Evolutionary conservation across 2,797 vertebrate species (phyloP), one percentile per base, ranked within the genome.

Genomic region (Delichon dasypus): DNA sequence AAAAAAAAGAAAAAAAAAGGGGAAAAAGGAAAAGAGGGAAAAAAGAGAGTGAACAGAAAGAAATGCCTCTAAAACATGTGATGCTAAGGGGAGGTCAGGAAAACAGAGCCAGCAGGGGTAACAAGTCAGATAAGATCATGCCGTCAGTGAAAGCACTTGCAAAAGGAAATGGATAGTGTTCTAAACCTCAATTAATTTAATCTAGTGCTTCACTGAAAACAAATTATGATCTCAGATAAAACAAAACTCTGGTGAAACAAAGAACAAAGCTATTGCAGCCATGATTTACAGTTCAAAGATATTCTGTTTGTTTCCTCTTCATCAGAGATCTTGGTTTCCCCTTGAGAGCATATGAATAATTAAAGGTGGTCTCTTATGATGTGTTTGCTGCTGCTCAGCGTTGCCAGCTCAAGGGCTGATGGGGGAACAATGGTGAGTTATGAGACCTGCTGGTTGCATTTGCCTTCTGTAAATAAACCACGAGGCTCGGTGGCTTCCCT

Each of bases 131-230:
- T 98, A 98, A 98, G 96, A 96, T 97, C 96, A 55, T 93, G 88
- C 97, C 96, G 97, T 94, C 91, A 96, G 95, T 94, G 96, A 97
- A 97, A 98, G 97, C 92, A 91, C 95, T 96, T 87, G 95, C 94
- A 90, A 96, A 89, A 97, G 97, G 97, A 98, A 98, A 97, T 91
- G 95, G 96, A 97, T 96, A 98, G 96, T 95, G 88, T 97, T 97
- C 96, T 97, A 96, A 97, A 97, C 95, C 94, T 97, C 97, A 97
- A 98, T 98, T 98, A 97, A 97, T 98, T 97, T 98, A 97, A 97
- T 97, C 94, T 96, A 96, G 90, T 96, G 89, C 97, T 97, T 98
- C 97, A 95, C 45, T 90, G 93, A 94, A 97, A 97, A 97, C 97
- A 98, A 97, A 98, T 97, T 97, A 97, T 96, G 96, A 96, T 97